These are phyloP conservation scores for Trichomalopsis sarcophagae DNA, from an alignment of 1,140 invertebrate genomes.

Conservation along the genomic window DNA sequence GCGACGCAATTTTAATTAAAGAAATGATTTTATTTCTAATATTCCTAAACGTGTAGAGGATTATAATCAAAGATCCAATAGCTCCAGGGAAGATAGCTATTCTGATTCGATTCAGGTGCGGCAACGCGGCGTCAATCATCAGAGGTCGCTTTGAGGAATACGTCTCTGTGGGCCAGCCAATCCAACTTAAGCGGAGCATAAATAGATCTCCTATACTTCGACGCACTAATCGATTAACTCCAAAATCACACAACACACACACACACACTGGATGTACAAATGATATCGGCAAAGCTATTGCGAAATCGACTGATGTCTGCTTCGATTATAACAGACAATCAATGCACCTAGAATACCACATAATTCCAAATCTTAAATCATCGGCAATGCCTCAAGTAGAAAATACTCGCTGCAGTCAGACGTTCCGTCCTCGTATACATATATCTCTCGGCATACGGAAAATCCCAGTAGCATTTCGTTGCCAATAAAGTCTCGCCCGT, in stretches of 20 bases:
- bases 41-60: not conserved
- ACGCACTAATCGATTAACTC: not conserved
- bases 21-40: too few species aligned
- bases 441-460: too few species aligned
- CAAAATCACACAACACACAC: not conserved
- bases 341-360: not conserved
- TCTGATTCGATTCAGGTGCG: not conserved
- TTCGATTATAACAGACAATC: not conserved
- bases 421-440: too few species aligned
- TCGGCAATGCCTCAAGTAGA: not conserved
- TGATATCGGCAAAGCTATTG: not conserved
- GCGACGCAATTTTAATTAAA: too few species aligned
- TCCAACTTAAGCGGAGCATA: not conserved
- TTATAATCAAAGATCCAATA: not conserved
- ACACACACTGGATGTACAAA: not conserved
- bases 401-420: not conserved
- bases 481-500: too few species aligned
- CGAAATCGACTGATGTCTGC: not conserved
- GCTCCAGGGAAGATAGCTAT: not conserved
- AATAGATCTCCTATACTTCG: not conserved
- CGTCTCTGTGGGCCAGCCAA: not conserved
- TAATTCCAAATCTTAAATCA: not conserved
- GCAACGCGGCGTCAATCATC: not conserved
- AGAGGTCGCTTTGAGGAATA: not conserved
- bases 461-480: too few species aligned